Evolutionary conservation across 2,797 vertebrate species (phyloP).

Genomic region (Clamator glandarius): DNA sequence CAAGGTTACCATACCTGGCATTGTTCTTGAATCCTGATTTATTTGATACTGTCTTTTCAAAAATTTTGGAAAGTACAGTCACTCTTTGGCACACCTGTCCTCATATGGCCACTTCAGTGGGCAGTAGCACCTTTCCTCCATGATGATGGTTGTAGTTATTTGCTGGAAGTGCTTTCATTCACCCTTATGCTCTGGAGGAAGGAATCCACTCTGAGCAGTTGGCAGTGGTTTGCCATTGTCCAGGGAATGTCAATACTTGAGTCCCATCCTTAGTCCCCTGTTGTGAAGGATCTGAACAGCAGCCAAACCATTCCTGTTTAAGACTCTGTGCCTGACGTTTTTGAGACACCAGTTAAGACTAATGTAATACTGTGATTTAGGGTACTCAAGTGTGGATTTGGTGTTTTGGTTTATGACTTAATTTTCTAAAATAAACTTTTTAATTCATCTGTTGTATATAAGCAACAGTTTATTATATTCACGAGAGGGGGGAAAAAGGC

Average conservation of each 20-base stretch:
- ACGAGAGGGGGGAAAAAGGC: neutral
- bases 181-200: neutral
- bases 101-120: fast-evolving
- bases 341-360: neutral
- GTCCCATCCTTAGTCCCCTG: neutral
- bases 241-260: neutral
- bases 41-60: neutral
- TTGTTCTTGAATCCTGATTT: neutral
- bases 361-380: neutral
- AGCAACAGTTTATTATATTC: neutral
- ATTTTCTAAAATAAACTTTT: neutral
- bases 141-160: neutral
- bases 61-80: neutral
- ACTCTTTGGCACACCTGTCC: neutral
- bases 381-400: neutral
- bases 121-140: neutral
- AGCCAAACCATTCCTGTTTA: neutral
- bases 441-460: neutral
- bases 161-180: neutral
- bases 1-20: neutral
- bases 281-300: neutral
- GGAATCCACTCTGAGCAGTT: neutral
- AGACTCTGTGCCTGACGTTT: neutral
- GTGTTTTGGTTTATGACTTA: neutral
- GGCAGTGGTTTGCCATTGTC: neutral